Base-by-base conservation (phyloP, 2,888 invertebrate species). In the Standfussiana lucernea region DNA sequence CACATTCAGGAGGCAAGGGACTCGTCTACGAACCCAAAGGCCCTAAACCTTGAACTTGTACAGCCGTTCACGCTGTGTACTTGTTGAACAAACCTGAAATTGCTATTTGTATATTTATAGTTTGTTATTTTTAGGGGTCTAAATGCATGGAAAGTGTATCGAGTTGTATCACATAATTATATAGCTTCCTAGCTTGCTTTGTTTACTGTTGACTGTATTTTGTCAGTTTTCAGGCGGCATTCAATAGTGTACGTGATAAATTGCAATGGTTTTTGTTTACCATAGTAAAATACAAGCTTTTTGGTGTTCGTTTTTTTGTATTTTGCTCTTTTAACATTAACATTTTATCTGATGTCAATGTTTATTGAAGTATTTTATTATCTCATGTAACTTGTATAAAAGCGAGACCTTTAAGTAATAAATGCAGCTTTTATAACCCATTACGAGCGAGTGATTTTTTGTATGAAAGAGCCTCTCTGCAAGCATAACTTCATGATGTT, bases 91-190 rank as follows among this genome's bases (percentile, higher is more conserved):
- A 79, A 45, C 32, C 53, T 61, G 35, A 40, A 79, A 59, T 53
- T 56, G 78, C n/a, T 53, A 37, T 79, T 79, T 79, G 66, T 59
- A 84, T 84, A 80, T 80, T 80, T 80, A 80, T 35, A 66, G 59
- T 71, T 59, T 45, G 45, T 59, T 59, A 65, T 84, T 84, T 83
- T 77, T 69, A 32, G 84, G 42, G 37, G 18, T 66, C 40, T 35
- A 35, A 50, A 59, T 35, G 53, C 28, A 45, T 64, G 42, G 24
- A 79, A 40, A 78, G 35, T 83, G 42, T 56, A 53, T 28, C n/a
- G 13, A 50, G 42, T 47, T 47, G 15, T 28, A 56, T 42, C 37
- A 59, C 67, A 56, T 28, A 32, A 56, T 42, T 32, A 59, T 62
- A 56, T 28, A 32, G 40, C 1, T 40, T 64, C 1, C 7, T 3